Conservation (phyloP, 1,140 invertebrate genomes). For the Bombus breviceps region DNA sequence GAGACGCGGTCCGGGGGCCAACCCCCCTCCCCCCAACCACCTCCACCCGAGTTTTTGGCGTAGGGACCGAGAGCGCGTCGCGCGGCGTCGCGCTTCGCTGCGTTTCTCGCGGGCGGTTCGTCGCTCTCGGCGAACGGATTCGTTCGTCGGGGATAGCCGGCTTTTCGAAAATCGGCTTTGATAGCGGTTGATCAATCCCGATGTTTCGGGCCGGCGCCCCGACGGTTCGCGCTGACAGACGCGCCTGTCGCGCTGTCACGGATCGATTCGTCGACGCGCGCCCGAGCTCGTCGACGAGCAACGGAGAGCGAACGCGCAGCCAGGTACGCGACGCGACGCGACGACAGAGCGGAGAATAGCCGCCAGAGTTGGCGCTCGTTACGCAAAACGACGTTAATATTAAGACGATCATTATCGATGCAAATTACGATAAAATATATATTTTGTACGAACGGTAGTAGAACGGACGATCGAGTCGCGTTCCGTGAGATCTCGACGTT, state of each 20-base stretch:
- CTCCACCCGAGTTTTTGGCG: rapidly evolving
- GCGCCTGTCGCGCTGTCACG: no score
- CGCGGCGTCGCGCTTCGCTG: no score
- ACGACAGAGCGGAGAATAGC: neutral
- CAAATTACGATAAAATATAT: conserved; percentile 39
- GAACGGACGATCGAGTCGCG: conserved; percentile 12
- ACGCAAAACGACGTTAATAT: neutral
- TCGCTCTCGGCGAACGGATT: neutral
- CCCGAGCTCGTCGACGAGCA: no score
- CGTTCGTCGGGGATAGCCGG: conserved; percentile 7
- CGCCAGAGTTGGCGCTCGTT: neutral
- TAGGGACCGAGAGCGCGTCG: no score
- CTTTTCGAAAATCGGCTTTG: conserved; percentile 71
- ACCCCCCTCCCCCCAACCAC: no score
- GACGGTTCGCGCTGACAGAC: neutral
- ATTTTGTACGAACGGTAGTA: conserved; percentile 42
- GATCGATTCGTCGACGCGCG: neutral
- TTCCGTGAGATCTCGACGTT: conserved; percentile 4
- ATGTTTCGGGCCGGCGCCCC: conserved; percentile 59
- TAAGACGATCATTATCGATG: conserved; percentile 16
- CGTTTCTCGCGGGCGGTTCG: neutral
- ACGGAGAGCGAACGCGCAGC: no score
- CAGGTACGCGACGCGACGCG: no score
- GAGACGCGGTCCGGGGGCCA: no score
- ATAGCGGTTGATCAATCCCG: conserved; percentile 77